Conservation (phyloP, 2,797 vertebrate species). For the Lagorchestes hirsutus region DNA sequence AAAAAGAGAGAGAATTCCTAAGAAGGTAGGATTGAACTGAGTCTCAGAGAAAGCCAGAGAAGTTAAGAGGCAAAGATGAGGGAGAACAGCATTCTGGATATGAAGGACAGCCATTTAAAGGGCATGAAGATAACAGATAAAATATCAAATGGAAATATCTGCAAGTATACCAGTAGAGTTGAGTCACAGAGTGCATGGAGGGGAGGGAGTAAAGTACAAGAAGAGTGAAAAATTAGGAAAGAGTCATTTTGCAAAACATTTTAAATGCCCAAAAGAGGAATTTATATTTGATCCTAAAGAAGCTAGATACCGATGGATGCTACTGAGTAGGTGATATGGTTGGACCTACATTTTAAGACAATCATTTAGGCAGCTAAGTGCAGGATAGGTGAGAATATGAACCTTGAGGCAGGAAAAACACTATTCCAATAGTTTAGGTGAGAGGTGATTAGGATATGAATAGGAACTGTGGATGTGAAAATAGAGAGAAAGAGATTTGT, state of each 20-base stretch:
- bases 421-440: not conserved
- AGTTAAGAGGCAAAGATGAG: not conserved
- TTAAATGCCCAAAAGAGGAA: not conserved
- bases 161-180: not conserved
- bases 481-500: not conserved
- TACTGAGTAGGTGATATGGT: not conserved
- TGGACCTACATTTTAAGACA: not conserved
- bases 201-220: not conserved
- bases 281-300: not conserved
- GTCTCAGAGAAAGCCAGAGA: not conserved
- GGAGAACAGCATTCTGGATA: not conserved
- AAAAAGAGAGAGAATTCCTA: not conserved
- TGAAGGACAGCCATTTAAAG: not conserved
- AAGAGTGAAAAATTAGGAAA: not conserved
- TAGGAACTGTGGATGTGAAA: not conserved
- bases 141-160: not conserved
- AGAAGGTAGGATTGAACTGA: not conserved
- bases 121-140: not conserved
- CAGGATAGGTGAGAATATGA: not conserved
- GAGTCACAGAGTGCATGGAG: not conserved
- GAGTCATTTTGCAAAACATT: not conserved
- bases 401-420: not conserved
- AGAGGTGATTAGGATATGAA: not conserved
- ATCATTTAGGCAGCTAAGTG: not conserved
- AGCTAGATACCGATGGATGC: not conserved